A percentile compares a stretch with the other conserved stretches of the same genome.
These are phyloP conservation scores for Mongoloraphidia duomilia DNA, from an alignment of 2,888 invertebrate species.

Conservation along the genomic window DNA sequence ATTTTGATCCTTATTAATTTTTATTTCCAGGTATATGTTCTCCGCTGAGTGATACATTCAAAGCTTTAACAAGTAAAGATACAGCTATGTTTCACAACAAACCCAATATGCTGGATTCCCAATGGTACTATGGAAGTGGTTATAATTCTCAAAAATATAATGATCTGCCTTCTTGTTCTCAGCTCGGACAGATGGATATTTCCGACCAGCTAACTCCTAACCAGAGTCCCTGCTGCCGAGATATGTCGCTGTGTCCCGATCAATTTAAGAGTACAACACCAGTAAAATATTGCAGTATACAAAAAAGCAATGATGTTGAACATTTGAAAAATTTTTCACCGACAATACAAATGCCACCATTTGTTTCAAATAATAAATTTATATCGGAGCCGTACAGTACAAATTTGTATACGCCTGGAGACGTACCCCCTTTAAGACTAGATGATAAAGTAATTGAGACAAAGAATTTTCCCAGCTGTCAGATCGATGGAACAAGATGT, in stretches of 20 bases:
- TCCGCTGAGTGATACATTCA: constrained; percentile 21
- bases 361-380: no score
- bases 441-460: neutral
- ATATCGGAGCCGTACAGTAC: no score
- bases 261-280: constrained; percentile 10
- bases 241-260: constrained; percentile 5
- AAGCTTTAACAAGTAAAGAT: constrained; percentile 16
- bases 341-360: no score
- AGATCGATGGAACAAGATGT: neutral
- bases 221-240: constrained; percentile 6
- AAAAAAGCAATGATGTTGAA: constrained; percentile 8
- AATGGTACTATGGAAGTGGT: constrained; percentile 18
- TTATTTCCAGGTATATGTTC: neutral
- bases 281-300: constrained; percentile 20
- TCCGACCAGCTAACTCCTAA: no score
- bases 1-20: no score
- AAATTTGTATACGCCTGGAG: no score
- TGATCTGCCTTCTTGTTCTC: constrained; percentile 25
- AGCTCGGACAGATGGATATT: constrained; percentile 14
- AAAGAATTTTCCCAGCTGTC: neutral
- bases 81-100: constrained; percentile 4
- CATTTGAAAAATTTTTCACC: neutral
- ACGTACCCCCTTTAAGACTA: no score
- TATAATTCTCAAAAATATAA: constrained; percentile 20
- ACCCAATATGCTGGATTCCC: constrained; percentile 13